These are phyloP conservation scores for Poeciliopsis infans DNA, from an alignment of 2,797 vertebrate genomes.

Conservation along the genomic window DNA sequence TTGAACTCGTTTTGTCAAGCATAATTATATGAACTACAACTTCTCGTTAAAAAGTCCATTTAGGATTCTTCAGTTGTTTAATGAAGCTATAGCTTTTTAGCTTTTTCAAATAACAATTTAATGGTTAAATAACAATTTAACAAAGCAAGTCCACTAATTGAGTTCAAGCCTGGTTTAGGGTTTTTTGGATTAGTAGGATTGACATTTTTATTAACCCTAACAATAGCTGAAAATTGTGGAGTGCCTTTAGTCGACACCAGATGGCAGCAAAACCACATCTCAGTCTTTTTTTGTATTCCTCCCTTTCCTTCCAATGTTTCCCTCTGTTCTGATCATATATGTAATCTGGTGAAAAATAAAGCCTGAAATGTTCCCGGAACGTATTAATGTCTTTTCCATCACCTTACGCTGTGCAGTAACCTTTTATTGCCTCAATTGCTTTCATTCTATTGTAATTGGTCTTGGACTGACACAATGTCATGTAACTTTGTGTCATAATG, in stretches of 20 bases:
- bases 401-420: constrained; percentile 26
- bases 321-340: constrained; percentile 26
- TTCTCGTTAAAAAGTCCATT: not conserved
- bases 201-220: not conserved
- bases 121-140: not conserved
- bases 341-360: constrained; percentile 29
- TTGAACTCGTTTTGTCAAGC: constrained; percentile 20
- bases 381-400: constrained; percentile 37
- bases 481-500: constrained; percentile 23
- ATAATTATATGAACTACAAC: constrained; percentile 26
- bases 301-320: constrained; percentile 4
- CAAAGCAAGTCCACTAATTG: not conserved
- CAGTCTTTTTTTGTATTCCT: not conserved
- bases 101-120: not conserved
- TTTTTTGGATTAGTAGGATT: not conserved
- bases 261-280: constrained; percentile 70
- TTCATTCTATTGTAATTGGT: constrained; percentile 32
- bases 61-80: not conserved
- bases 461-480: constrained; percentile 8
- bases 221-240: not conserved
- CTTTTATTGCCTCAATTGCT: constrained; percentile 40
- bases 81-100: not conserved
- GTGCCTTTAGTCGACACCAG: constrained; percentile 61
- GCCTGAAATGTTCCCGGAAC: constrained; percentile 37
- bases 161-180: not conserved